Percentiles rank a stretch among this genome's conserved stretches.
phyloP scores from a whole-genome alignment of 2,797 vertebrate genomes.

The Euthynnus affinis region DNA sequence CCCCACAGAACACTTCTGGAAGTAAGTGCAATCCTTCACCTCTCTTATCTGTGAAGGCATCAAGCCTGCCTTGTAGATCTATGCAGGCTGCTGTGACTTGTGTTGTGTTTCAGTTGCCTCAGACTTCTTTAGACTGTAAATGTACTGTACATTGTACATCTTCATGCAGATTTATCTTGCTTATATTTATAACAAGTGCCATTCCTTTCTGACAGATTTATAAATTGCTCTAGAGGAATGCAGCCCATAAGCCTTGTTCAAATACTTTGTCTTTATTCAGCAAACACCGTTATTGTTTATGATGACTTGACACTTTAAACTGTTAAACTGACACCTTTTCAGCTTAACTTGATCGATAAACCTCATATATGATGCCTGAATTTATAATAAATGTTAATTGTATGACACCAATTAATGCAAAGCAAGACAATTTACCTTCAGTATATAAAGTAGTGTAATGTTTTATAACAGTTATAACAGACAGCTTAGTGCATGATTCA shows the following conservation, averaged over 20 bases:
- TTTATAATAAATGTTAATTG: neutral
- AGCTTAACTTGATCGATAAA: neutral
- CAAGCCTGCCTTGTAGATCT: neutral
- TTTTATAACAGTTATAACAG: neutral
- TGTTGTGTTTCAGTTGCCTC: neutral
- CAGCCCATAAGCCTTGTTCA: slow-evolving; percentile 2
- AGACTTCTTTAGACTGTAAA: neutral
- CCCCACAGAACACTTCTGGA: slow-evolving; percentile 90
- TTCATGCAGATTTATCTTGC: neutral
- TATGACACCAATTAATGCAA: neutral
- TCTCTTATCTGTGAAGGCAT: neutral
- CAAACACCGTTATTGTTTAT: slow-evolving; percentile 17
- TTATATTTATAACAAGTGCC: neutral
- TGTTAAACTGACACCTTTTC: slow-evolving; percentile 1
- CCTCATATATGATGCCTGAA: neutral
- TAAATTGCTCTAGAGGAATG: neutral
- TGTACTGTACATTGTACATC: neutral
- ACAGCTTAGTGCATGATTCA: neutral
- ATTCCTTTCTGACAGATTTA: neutral
- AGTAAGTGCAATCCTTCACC: slow-evolving; percentile 79
- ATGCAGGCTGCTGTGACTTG: neutral
- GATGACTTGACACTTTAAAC: slow-evolving; percentile 8
- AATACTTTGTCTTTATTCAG: slow-evolving; percentile 13
- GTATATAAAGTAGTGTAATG: neutral
- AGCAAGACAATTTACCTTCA: neutral